A percentile compares a stretch with the other conserved stretches of the same genome.
These are phyloP conservation scores for Glaucidium brasilianum DNA, from an alignment of 2,113 vertebrate species.

Conservation along the genomic window DNA sequence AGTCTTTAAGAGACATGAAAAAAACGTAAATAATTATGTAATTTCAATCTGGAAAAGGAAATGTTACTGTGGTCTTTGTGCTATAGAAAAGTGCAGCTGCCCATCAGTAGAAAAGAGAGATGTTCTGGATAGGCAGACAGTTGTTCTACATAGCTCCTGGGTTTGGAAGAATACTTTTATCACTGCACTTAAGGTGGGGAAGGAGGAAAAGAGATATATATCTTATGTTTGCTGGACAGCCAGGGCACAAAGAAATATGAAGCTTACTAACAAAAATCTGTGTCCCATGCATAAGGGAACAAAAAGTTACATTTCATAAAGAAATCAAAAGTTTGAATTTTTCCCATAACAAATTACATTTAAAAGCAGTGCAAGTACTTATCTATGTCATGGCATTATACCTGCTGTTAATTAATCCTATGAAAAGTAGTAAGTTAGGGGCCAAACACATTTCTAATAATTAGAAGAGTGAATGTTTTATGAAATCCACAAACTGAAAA, in stretches of 20 bases:
- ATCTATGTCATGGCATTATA: neutral
- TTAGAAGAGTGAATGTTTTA: neutral
- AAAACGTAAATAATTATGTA: neutral
- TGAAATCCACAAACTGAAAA: neutral
- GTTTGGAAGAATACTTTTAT: neutral
- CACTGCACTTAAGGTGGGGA: neutral
- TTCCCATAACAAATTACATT: neutral
- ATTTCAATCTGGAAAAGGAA: neutral
- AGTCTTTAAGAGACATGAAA: neutral
- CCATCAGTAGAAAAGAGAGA: neutral
- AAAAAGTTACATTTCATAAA: neutral
- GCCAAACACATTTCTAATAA: neutral
- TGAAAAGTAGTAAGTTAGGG: neutral
- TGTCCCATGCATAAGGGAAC: neutral
- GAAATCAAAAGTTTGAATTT: neutral
- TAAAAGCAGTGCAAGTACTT: neutral
- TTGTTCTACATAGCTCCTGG: neutral
- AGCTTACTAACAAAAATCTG: neutral
- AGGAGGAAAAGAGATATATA: neutral
- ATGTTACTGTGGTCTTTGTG: neutral
- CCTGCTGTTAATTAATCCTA: neutral
- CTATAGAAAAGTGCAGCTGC: neutral
- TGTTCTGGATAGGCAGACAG: neutral
- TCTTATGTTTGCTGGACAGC: neutral
- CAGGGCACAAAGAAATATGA: neutral